A percentile compares a stretch with the other conserved stretches of the same genome.
Conservation (phyloP, 2,888 invertebrate species). For the Lasioglossum oenotherae region DNA sequence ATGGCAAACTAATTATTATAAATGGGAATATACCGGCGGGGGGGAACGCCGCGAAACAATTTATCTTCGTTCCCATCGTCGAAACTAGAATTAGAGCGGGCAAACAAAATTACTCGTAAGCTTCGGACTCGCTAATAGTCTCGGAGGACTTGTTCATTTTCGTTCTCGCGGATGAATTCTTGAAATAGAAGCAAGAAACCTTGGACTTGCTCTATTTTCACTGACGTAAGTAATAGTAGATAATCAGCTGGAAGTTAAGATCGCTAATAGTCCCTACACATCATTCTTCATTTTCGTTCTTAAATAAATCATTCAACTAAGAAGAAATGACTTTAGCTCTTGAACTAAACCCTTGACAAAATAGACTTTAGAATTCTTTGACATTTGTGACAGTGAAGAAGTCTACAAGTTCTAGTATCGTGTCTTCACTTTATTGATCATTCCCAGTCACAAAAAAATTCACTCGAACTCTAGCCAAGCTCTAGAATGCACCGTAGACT, state of each 20-base stretch:
- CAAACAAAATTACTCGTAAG: not conserved
- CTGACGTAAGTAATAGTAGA: not conserved
- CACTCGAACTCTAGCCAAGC: not conserved
- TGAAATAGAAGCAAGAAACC: not conserved
- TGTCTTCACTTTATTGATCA: not conserved
- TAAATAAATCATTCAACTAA: not conserved
- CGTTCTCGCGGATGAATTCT: not conserved
- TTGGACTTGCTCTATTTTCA: not conserved
- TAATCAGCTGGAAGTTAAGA: not conserved
- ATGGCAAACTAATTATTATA: not conserved
- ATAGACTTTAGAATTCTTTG: not conserved
- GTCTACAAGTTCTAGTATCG: too few relatives aligned
- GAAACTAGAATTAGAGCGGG: conserved; percentile 1
- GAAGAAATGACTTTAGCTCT: not conserved
- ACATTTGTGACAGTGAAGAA: not conserved
- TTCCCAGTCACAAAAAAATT: not conserved
- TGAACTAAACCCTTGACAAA: not conserved
- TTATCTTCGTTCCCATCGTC: not conserved
- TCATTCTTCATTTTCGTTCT: not conserved
- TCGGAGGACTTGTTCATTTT: not conserved
- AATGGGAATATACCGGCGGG: not conserved
- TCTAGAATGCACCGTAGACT: not conserved
- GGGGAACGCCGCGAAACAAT: not conserved
- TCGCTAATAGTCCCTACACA: not conserved
- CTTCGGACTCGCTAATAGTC: not conserved